phyloP scores from a whole-genome alignment of 2,797 vertebrate genomes.

The Dendrocincla tyrannina region DNA sequence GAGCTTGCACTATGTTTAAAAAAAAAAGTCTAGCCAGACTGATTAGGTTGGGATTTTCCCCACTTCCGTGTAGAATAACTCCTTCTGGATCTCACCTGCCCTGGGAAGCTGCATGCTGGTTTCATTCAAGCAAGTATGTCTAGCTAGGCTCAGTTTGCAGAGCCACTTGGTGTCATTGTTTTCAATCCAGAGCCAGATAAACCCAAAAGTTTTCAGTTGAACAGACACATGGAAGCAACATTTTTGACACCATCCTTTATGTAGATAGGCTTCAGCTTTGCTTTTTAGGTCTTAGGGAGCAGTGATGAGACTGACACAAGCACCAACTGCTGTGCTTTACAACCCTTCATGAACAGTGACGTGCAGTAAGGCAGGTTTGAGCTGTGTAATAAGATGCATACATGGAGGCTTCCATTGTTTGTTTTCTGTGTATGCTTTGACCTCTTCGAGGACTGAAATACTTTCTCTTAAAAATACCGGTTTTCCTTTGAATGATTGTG shows the following conservation, averaged over 20 bases:
- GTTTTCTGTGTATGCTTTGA: background rate
- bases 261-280: background rate
- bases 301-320: background rate
- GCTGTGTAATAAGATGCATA: background rate
- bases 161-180: background rate
- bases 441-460: background rate
- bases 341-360: background rate
- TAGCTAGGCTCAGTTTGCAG: background rate
- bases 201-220: background rate
- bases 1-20: background rate
- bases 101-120: background rate
- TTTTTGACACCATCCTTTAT: background rate
- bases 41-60: background rate
- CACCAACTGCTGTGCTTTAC: background rate
- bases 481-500: background rate
- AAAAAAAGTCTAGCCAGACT: background rate
- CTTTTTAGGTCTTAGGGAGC: background rate
- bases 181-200: background rate
- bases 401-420: background rate
- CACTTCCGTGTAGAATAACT: background rate
- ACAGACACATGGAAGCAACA: background rate
- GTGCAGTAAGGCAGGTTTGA: background rate
- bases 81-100: background rate
- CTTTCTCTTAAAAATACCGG: background rate
- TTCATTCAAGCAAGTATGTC: background rate